A percentile compares a stretch with the other conserved stretches of the same genome.
Evolutionary conservation across 2,113 vertebrate genomes (phyloP).

Genomic region (Cynoglossus semilaevis): DNA sequence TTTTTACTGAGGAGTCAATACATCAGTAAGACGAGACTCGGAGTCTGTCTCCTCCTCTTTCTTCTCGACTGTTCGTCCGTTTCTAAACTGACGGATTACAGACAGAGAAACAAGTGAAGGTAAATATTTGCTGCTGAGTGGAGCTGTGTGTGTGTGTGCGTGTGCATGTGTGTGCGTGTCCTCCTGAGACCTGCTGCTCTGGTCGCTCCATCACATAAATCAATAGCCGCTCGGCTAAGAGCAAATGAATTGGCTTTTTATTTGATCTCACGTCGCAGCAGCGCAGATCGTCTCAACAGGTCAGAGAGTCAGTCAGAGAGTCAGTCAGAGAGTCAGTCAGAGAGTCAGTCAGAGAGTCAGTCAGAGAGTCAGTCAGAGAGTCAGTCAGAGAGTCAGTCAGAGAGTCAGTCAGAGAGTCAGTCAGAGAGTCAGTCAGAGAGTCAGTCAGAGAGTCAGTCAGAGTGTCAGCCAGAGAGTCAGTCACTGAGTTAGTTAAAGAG

Average conservation of each 20-base stretch:
- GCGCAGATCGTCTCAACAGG: neutral
- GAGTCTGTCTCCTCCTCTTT: neutral
- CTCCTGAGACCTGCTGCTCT: slow-evolving; percentile 37
- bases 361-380: too few species aligned
- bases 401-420: too few species aligned
- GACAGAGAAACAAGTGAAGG: too few species aligned
- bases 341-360: too few species aligned
- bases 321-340: too few species aligned
- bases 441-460: too few species aligned
- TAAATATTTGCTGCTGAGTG: neutral
- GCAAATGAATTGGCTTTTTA: slow-evolving; percentile 23
- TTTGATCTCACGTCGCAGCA: neutral
- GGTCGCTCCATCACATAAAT: slow-evolving; percentile 61
- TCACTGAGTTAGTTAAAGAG: too few species aligned
- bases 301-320: neutral
- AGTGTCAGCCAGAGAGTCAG: too few species aligned
- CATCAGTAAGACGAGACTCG: neutral
- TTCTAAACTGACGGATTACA: neutral
- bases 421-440: too few species aligned
- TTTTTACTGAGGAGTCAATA: neutral
- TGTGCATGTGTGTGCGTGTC: slow-evolving; percentile 10
- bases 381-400: too few species aligned
- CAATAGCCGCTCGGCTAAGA: slow-evolving; percentile 52
- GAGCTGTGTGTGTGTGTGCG: slow-evolving; percentile 13
- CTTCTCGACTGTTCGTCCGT: neutral